These are phyloP conservation scores for Hippocampus guttulatus DNA, from an alignment of 2,113 vertebrate genomes.

Conservation along the genomic window DNA sequence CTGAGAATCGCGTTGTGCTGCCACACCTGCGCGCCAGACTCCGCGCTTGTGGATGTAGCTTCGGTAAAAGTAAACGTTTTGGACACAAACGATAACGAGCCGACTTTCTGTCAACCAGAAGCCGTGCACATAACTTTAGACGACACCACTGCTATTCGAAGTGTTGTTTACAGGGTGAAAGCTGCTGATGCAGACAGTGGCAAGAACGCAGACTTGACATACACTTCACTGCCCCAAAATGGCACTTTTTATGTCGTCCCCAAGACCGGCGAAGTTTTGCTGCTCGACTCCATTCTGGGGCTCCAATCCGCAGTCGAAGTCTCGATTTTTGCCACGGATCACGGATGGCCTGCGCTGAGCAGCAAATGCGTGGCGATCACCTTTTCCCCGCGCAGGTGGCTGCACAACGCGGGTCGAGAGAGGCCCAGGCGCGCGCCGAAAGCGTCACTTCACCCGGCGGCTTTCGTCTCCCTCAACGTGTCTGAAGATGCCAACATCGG, in stretches of 20 bases:
- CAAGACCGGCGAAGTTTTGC: slow-evolving; percentile 81
- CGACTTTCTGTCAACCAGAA: slow-evolving; percentile 66
- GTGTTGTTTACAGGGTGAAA: slow-evolving; percentile 70
- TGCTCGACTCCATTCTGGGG: slow-evolving; percentile 81
- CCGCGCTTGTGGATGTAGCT: slow-evolving; percentile 63
- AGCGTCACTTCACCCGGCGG: slow-evolving; percentile 63
- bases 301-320: slow-evolving; percentile 68
- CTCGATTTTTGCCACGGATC: slow-evolving; percentile 76
- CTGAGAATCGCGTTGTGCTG: slow-evolving; percentile 76
- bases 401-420: neutral
- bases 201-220: slow-evolving; percentile 80
- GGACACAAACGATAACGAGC: slow-evolving; percentile 83
- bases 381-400: slow-evolving; percentile 69
- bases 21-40: slow-evolving; percentile 58
- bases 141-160: slow-evolving; percentile 78
- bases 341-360: slow-evolving; percentile 76
- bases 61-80: slow-evolving; percentile 77
- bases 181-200: slow-evolving; percentile 79
- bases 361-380: slow-evolving; percentile 71
- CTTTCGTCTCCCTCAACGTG: slow-evolving; percentile 67
- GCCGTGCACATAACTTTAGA: slow-evolving; percentile 72
- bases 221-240: slow-evolving; percentile 73
- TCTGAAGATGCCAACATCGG: slow-evolving; percentile 78
- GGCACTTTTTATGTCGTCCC: slow-evolving; percentile 82
- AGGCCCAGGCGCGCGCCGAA: slow-evolving; percentile 56